Percentiles rank a stretch among this genome's conserved stretches.
phyloP scores from a whole-genome alignment of 2,888 invertebrate species.

The Lypha dubia region DNA sequence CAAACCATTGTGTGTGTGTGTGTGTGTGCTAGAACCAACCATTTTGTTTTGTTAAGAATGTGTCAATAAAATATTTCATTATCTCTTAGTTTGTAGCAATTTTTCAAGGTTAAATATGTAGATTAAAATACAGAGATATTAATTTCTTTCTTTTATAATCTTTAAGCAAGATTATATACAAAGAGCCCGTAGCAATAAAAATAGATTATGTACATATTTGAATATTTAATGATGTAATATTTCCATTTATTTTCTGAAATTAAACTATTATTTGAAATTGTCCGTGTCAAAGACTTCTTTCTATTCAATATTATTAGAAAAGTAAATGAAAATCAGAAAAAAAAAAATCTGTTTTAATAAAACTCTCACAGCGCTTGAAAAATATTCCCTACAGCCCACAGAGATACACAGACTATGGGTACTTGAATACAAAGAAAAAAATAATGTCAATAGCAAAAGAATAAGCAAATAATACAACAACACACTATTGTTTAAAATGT shows the following conservation, averaged over 20 bases:
- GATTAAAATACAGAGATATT: not conserved
- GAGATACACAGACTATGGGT: slow-evolving; percentile 5
- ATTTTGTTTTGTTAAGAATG: not conserved
- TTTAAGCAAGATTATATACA: not conserved
- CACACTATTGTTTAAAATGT: slow-evolving; percentile 59
- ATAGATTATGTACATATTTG: not conserved
- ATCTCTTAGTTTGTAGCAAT: not conserved
- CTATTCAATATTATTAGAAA: not conserved
- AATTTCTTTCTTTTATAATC: not conserved
- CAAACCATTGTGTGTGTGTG: no score
- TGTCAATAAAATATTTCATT: not conserved
- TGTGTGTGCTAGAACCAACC: not conserved
- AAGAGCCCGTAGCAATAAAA: slow-evolving; percentile 5
- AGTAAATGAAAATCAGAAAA: not conserved
- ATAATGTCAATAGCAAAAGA: slow-evolving; percentile 35
- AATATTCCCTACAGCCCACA: not conserved
- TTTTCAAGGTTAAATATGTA: slow-evolving; percentile 2
- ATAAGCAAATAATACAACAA: slow-evolving; percentile 49
- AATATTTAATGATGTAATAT: not conserved
- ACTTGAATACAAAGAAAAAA: slow-evolving; percentile 17
- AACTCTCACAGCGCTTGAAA: slow-evolving; percentile 41
- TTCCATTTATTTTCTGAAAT: not conserved
- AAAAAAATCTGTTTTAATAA: slow-evolving; percentile 10
- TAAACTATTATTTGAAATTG: slow-evolving; percentile 35
- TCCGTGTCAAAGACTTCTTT: not conserved